Evolutionary conservation across 2,888 invertebrate species (phyloP).

Genomic region (Drosophila yooni): DNA sequence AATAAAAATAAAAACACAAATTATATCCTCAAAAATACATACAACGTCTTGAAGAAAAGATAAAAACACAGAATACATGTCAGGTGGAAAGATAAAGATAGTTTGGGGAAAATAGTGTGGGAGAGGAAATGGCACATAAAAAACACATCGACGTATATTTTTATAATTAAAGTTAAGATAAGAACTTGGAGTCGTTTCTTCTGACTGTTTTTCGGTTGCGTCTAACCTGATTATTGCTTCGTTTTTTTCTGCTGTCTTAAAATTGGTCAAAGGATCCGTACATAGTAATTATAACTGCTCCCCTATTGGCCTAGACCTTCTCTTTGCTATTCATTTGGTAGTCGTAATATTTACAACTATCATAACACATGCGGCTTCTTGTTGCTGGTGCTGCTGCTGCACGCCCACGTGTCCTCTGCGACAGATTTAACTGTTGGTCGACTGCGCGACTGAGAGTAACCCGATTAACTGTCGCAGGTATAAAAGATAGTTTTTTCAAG

Average conservation of each 20-base stretch:
- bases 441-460: constrained; percentile 45
- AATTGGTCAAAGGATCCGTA: constrained; percentile 1
- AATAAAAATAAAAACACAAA: background rate
- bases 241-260: background rate
- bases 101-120: background rate
- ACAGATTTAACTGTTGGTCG: constrained; percentile 46
- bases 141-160: background rate
- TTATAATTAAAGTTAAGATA: background rate
- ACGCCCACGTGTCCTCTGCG: constrained; percentile 42
- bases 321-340: constrained; percentile 29
- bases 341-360: constrained; percentile 42
- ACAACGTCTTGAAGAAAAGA: background rate
- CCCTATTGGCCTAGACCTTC: constrained; percentile 15
- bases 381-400: constrained; percentile 9
- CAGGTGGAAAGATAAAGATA: no score
- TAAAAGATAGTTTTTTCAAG: constrained; percentile 52
- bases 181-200: background rate
- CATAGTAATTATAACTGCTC: background rate
- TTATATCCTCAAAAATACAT: background rate
- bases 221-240: background rate
- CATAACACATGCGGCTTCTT: constrained; percentile 34
- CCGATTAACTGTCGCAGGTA: constrained; percentile 63
- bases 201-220: background rate
- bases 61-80: background rate
- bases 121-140: background rate